Percentiles rank a stretch among this genome's conserved stretches.
These are phyloP conservation scores for Apamea crenata DNA, from an alignment of 2,888 invertebrate species.

Conservation along the genomic window DNA sequence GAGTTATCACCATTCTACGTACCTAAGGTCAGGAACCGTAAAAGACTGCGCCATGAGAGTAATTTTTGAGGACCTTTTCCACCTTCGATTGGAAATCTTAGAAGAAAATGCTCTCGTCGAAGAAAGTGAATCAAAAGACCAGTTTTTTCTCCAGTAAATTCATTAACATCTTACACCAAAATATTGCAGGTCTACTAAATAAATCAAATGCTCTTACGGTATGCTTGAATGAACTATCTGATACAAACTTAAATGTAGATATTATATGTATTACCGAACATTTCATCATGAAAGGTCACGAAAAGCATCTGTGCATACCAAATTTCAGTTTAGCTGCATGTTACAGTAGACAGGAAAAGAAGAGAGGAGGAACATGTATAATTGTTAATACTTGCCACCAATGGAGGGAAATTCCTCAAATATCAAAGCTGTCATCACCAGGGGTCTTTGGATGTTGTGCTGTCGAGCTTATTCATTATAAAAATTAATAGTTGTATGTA, in stretches of 20 bases:
- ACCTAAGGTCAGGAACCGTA: constrained; percentile 5
- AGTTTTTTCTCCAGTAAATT: constrained; percentile 16
- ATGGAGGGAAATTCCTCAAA: constrained; percentile 1
- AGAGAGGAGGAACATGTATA: neutral
- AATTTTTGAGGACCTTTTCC: constrained; percentile 9
- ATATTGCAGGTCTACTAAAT: constrained; percentile 9
- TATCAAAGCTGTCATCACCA: neutral
- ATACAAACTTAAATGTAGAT: neutral
- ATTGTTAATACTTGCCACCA: neutral
- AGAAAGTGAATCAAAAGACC: neutral
- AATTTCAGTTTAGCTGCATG: neutral
- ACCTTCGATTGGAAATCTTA: constrained; percentile 8
- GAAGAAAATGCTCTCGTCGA: constrained; percentile 6
- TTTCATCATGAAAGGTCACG: neutral
- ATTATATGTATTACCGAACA: neutral
- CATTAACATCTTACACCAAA: neutral
- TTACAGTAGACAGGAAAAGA: neutral
- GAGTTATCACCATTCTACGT: constrained; percentile 3
- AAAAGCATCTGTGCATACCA: neutral
- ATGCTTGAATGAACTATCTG: constrained; percentile 1
- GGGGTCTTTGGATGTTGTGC: neutral
- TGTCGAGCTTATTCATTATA: too few species aligned
- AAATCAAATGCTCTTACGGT: constrained; percentile 18
- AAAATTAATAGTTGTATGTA: too few species aligned
- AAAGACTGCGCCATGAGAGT: constrained; percentile 9